phyloP scores from a whole-genome alignment of 2,113 vertebrate genomes.

The Osmerus mordax region DNA sequence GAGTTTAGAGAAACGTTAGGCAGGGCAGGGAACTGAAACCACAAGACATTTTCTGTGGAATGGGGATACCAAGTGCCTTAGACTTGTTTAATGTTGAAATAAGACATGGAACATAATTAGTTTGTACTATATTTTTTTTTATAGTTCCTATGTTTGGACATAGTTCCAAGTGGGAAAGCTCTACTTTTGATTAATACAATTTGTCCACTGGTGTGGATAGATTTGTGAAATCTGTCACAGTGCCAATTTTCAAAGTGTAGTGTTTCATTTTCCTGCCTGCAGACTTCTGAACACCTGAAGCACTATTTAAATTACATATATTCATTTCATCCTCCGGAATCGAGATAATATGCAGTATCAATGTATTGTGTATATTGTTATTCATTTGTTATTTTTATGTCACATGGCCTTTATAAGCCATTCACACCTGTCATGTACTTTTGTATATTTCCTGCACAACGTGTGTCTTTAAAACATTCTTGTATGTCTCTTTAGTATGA shows the following conservation, averaged over 20 bases:
- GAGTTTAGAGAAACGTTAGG: slow-evolving; percentile 10
- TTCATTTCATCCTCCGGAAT: too few relatives aligned
- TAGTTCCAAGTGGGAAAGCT: too few relatives aligned
- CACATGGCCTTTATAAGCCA: slow-evolving; percentile 44
- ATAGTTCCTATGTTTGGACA: too few relatives aligned
- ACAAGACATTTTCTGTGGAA: too few relatives aligned
- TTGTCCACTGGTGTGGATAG: background rate
- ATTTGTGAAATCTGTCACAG: slow-evolving; percentile 1
- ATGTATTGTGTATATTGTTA: slow-evolving; percentile 57
- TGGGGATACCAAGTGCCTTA: slow-evolving; percentile 34
- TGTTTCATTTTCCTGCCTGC: slow-evolving; percentile 10
- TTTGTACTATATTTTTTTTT: too few relatives aligned
- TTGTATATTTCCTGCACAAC: slow-evolving; percentile 65
- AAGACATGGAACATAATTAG: background rate
- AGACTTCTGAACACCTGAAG: slow-evolving; percentile 6
- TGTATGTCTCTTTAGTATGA: slow-evolving; percentile 23
- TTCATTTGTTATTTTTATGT: slow-evolving; percentile 29
- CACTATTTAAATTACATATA: slow-evolving; percentile 24
- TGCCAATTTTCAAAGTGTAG: background rate
- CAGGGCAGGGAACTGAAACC: background rate
- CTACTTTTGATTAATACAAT: too few relatives aligned
- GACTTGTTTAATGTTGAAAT: slow-evolving; percentile 11
- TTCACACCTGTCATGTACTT: slow-evolving; percentile 45
- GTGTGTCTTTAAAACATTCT: slow-evolving; percentile 43
- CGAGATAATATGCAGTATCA: slow-evolving; percentile 61